These are phyloP conservation scores for Lophochroa leadbeateri DNA, from an alignment of 2,113 vertebrate species.

Conservation along the genomic window DNA sequence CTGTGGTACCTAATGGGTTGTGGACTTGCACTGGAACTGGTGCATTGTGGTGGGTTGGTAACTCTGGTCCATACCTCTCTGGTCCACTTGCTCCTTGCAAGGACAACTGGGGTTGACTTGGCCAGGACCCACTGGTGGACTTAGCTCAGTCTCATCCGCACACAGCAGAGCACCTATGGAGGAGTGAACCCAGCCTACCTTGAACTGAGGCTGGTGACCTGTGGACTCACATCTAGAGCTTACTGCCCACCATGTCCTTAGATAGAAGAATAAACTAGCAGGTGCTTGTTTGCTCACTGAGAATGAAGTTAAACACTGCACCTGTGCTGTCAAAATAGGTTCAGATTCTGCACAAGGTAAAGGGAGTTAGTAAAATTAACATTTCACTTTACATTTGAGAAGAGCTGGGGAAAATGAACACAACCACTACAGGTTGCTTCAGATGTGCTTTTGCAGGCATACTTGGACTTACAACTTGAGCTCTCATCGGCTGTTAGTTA, in stretches of 20 bases:
- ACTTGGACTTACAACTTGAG: not conserved
- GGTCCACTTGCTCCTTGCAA: not conserved
- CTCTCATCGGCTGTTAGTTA: not conserved
- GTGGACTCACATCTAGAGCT: rapidly evolving
- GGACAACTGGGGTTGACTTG: not conserved
- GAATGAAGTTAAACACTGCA: not conserved
- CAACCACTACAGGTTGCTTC: not conserved
- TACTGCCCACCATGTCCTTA: not conserved
- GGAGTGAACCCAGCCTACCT: not conserved
- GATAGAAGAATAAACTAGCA: not conserved
- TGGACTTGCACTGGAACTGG: not conserved
- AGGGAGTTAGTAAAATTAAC: not conserved
- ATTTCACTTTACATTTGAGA: not conserved
- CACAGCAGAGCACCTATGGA: not conserved
- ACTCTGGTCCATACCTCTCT: not conserved
- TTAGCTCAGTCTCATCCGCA: not conserved
- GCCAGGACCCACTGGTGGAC: not conserved
- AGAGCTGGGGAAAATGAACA: not conserved
- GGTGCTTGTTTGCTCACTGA: not conserved
- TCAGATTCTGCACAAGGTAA: not conserved
- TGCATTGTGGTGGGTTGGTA: not conserved
- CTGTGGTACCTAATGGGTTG: not conserved
- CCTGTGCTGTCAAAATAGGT: not conserved
- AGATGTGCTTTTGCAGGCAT: not conserved
- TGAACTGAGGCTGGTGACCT: not conserved